phyloP scores from a whole-genome alignment of 2,888 invertebrate species.

The Lasioglossum calceatum region DNA sequence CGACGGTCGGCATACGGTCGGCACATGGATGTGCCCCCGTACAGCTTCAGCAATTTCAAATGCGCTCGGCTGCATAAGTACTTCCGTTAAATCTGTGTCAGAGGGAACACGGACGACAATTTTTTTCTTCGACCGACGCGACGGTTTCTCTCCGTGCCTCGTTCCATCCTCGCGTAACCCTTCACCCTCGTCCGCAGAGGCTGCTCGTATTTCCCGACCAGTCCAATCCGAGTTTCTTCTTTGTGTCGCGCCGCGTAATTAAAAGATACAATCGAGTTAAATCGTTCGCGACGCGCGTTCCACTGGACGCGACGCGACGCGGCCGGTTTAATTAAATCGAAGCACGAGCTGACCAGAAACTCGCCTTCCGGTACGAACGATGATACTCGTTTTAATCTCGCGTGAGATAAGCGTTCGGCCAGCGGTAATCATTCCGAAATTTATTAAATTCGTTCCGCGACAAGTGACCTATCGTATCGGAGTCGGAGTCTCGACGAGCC shows the following conservation, averaged over 20 bases:
- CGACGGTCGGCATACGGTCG: neutral
- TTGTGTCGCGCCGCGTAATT: slow-evolving; percentile 33
- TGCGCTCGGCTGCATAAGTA: slow-evolving; percentile 51
- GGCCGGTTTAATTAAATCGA: slow-evolving; percentile 39
- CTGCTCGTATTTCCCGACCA: slow-evolving; percentile 6
- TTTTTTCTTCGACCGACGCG: slow-evolving; percentile 18
- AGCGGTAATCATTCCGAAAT: neutral
- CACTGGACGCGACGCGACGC: neutral
- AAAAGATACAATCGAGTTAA: slow-evolving; percentile 55
- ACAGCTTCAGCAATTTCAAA: slow-evolving; percentile 46
- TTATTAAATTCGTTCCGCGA: neutral
- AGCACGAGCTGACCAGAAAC: slow-evolving; percentile 18
- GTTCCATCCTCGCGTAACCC: neutral
- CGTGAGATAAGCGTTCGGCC: neutral
- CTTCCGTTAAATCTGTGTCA: slow-evolving; percentile 63
- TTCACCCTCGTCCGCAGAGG: neutral
- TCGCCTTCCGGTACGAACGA: neutral
- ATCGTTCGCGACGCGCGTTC: slow-evolving; percentile 29
- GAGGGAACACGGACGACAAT: slow-evolving; percentile 45
- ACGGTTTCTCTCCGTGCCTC: neutral
- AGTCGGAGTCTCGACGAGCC: neutral
- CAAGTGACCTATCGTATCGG: neutral
- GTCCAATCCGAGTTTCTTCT: slow-evolving; percentile 21
- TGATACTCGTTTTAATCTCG: neutral
- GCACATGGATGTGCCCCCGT: neutral